Percentiles rank a stretch among this genome's conserved stretches.
Evolutionary conservation across 2,888 invertebrate genomes (phyloP).

Genomic region (Bruchidius siliquastri): DNA sequence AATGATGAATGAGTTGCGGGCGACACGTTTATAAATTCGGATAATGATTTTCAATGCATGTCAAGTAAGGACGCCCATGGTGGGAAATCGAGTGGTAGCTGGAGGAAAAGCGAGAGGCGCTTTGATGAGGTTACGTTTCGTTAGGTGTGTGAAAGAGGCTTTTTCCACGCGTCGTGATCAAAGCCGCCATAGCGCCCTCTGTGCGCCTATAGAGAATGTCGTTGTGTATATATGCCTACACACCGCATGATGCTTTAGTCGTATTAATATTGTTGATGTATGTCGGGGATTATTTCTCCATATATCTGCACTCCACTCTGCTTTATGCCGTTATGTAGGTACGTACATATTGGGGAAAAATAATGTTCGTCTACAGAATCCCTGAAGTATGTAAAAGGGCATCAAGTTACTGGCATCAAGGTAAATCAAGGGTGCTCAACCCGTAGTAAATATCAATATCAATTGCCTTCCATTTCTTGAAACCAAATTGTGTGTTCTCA

Average conservation of each 20-base stretch:
- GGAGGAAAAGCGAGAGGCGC: background rate
- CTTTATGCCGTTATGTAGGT: background rate
- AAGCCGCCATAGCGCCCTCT: background rate
- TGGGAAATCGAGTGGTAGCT: background rate
- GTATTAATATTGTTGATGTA: background rate
- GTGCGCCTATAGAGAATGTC: background rate
- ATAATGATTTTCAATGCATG: background rate
- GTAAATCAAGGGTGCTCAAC: too few relatives aligned
- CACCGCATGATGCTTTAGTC: background rate
- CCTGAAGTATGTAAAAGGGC: too few relatives aligned
- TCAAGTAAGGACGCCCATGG: background rate
- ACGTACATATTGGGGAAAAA: background rate
- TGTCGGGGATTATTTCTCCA: background rate
- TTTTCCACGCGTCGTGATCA: background rate
- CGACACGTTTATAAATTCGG: too few relatives aligned
- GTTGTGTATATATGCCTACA: too few relatives aligned
- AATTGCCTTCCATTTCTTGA: too few relatives aligned
- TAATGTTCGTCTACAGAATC: too few relatives aligned
- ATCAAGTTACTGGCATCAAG: too few relatives aligned
- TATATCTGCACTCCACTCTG: background rate
- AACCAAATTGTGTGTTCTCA: too few relatives aligned
- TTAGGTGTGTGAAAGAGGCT: background rate
- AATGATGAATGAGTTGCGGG: too few relatives aligned
- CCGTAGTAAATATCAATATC: too few relatives aligned
- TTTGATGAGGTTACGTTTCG: background rate